Evolutionary conservation across 2,113 vertebrate genomes (phyloP).

Genomic region (Bubo blakistoni): DNA sequence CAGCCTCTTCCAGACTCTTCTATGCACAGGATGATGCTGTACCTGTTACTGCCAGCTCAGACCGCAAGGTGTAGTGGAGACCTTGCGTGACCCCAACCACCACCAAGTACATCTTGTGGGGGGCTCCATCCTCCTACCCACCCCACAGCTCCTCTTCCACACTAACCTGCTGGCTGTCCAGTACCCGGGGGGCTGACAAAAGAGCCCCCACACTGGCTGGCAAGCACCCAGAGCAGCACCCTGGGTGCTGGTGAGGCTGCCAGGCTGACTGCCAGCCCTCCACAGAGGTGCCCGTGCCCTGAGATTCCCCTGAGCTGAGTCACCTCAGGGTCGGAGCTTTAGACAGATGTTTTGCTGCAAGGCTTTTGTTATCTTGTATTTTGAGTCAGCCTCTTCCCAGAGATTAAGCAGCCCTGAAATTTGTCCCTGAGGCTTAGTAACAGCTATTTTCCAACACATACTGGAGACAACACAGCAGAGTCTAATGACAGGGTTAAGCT

Average conservation of each 20-base stretch:
- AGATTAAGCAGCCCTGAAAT: slow-evolving; percentile 45
- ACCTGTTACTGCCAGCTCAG: background rate
- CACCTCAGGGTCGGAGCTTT: background rate
- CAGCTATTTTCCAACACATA: background rate
- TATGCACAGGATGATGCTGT: background rate
- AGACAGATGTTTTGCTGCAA: background rate
- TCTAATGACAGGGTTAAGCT: background rate
- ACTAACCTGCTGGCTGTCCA: background rate
- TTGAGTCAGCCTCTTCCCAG: background rate
- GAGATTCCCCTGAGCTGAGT: background rate
- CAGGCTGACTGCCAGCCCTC: background rate
- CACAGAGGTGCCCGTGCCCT: background rate
- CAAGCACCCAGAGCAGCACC: background rate
- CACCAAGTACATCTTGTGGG: accelerated
- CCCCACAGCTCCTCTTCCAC: background rate
- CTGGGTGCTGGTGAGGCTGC: background rate
- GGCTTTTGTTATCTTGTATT: background rate
- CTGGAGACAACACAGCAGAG: background rate
- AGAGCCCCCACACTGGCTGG: background rate
- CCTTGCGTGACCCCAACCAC: background rate
- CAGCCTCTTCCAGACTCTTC: background rate
- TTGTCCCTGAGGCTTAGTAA: background rate
- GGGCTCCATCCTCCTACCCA: background rate
- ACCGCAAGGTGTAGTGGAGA: accelerated
- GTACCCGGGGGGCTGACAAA: accelerated